Percentiles rank a stretch among this genome's conserved stretches.
Conservation (phyloP, 2,113 vertebrate species). For the Harpagus bidentatus region DNA sequence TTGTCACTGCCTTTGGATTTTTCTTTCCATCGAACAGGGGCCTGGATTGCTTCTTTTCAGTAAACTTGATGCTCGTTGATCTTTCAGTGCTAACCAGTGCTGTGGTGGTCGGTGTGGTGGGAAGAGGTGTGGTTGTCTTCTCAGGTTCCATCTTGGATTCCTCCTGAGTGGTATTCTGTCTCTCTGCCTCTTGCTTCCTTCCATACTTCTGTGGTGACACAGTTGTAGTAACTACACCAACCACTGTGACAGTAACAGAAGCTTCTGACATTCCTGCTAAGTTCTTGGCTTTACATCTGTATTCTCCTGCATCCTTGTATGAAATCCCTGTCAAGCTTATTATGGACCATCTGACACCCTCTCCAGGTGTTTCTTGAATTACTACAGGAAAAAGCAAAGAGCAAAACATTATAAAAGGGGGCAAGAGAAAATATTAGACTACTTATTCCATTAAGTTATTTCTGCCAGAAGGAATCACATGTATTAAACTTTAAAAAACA, state of each 20-base stretch:
- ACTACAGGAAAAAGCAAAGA: constrained; percentile 72
- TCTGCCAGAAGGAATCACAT: background rate
- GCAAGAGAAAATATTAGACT: background rate
- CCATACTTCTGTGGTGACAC: constrained; percentile 46
- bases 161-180: constrained; percentile 10
- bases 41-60: constrained; percentile 52
- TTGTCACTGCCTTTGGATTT: constrained; percentile 49
- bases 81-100: background rate
- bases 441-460: background rate
- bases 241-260: constrained; percentile 82
- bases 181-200: constrained; percentile 44
- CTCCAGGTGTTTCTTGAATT: constrained; percentile 90
- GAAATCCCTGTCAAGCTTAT: constrained; percentile 88
- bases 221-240: constrained; percentile 75
- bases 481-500: background rate
- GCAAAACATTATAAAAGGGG: background rate
- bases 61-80: background rate
- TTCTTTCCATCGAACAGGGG: constrained; percentile 48
- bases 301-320: constrained; percentile 87
- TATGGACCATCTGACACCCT: constrained; percentile 93
- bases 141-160: constrained; percentile 13
- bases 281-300: constrained; percentile 93
- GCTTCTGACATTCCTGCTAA: constrained; percentile 85
- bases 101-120: background rate
- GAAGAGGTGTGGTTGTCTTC: background rate